A percentile compares a stretch with the other conserved stretches of the same genome.
Evolutionary conservation across 2,797 vertebrate genomes (phyloP).

Genomic region (Propithecus perrieri): DNA sequence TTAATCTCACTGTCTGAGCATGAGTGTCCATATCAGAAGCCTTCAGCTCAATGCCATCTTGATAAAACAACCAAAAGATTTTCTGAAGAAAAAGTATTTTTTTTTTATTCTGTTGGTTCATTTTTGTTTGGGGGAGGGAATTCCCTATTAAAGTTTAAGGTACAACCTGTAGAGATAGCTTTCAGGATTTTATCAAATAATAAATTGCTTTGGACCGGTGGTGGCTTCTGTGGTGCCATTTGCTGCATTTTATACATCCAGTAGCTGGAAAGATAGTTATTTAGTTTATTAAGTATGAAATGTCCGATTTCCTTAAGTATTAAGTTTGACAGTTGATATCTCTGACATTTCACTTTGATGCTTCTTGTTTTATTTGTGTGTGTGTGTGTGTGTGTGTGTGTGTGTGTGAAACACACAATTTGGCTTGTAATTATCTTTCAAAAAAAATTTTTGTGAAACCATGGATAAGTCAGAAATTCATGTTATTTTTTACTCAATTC

Average conservation of each 20-base stretch:
- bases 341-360: too few species aligned
- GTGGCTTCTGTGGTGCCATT: not conserved
- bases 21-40: not conserved
- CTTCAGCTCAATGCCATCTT: not conserved
- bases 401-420: too few species aligned
- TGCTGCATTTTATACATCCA: not conserved
- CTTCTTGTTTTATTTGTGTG: too few species aligned
- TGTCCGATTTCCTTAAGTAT: too few species aligned
- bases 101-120: not conserved
- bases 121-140: not conserved
- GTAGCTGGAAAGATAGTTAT: not conserved
- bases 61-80: not conserved
- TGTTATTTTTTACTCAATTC: too few species aligned
- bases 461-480: too few species aligned
- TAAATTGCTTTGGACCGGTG: not conserved
- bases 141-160: not conserved
- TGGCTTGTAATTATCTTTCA: too few species aligned
- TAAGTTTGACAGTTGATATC: too few species aligned
- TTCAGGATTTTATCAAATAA: not conserved
- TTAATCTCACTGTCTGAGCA: not conserved
- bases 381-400: too few species aligned
- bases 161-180: not conserved
- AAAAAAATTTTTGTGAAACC: too few species aligned
- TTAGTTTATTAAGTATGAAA: too few species aligned
- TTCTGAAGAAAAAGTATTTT: not conserved